These are phyloP conservation scores for Ophion ventricosus DNA, from an alignment of 2,888 invertebrate species.

Conservation along the genomic window DNA sequence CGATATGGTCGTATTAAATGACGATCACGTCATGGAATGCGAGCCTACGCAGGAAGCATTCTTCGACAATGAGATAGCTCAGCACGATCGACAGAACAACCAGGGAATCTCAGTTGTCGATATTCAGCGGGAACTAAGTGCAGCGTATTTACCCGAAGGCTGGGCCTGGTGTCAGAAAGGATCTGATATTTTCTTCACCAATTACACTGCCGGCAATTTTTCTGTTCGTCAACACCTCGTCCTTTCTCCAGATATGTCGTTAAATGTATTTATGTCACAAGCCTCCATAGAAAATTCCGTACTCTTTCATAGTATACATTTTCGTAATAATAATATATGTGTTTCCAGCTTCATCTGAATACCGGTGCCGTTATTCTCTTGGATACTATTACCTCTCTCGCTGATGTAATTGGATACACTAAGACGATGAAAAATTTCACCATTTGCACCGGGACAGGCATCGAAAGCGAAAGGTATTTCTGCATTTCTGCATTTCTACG, in stretches of 20 bases:
- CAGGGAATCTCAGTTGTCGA: background rate
- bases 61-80: background rate
- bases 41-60: background rate
- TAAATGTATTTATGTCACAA: background rate
- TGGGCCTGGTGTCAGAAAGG: slow-evolving; percentile 9
- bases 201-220: background rate
- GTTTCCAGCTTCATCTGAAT: slow-evolving; percentile 10
- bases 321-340: background rate
- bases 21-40: background rate
- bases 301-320: background rate
- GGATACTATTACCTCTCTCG: background rate
- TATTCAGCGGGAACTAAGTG: background rate
- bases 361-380: background rate
- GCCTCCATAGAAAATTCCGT: background rate
- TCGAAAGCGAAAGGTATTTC: background rate
- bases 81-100: background rate
- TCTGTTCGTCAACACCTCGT: background rate
- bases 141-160: background rate
- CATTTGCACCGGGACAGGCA: slow-evolving; percentile 2
- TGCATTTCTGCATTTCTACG: background rate
- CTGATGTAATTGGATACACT: background rate
- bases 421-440: background rate
- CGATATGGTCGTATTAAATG: background rate
- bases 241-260: background rate
- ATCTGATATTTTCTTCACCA: slow-evolving; percentile 1